Evolutionary conservation across 1,140 invertebrate species (phyloP).

Genomic region (Bombus affinis): DNA sequence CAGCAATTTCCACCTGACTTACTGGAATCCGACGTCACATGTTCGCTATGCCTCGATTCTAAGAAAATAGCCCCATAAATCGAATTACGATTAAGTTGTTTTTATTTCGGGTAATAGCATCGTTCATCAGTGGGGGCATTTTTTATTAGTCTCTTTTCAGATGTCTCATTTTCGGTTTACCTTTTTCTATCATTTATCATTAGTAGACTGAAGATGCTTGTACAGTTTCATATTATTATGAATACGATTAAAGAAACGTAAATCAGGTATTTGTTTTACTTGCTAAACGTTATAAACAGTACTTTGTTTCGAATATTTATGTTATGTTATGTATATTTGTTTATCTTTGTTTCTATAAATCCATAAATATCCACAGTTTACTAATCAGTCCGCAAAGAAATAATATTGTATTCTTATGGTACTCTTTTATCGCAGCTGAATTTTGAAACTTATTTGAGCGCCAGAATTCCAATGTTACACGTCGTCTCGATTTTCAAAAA

Average conservation of each 20-base stretch:
- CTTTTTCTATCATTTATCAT: neutral
- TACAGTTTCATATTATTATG: neutral
- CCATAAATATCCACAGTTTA: neutral
- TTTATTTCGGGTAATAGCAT: neutral
- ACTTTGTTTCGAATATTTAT: neutral
- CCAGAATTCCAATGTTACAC: too few relatives aligned
- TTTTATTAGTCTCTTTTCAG: neutral
- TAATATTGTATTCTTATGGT: neutral
- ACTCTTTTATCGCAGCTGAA: neutral
- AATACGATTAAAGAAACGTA: neutral
- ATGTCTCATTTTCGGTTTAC: neutral
- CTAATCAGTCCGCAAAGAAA: neutral
- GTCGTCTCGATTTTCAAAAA: neutral
- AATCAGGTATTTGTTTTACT: neutral
- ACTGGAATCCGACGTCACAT: neutral
- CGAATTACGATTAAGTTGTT: neutral
- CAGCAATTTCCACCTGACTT: constrained; percentile 31
- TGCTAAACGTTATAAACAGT: neutral
- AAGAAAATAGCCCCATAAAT: neutral
- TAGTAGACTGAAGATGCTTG: neutral
- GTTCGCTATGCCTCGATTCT: neutral
- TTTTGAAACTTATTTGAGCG: neutral
- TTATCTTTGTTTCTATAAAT: neutral
- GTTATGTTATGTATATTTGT: neutral
- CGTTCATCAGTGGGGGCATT: fast-evolving